Evolutionary conservation across 1,140 invertebrate species (phyloP), one percentile per base, ranked within the genome.

Genomic region (Calycopis cecrops): DNA sequence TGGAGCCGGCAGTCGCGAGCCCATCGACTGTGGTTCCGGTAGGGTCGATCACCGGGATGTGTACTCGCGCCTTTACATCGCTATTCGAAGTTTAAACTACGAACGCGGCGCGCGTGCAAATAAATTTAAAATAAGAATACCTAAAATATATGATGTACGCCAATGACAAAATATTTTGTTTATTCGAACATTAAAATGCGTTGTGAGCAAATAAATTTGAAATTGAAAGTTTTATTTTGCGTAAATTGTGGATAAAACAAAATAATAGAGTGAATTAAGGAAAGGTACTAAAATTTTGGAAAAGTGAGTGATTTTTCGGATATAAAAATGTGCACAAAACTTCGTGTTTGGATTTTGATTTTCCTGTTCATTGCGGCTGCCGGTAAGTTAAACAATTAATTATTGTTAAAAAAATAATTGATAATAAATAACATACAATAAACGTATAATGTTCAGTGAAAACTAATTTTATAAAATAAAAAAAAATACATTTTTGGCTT

Each of bases 11-110:
- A 81, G 79, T 82, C 75, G 71, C 73, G 73, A 67, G 72, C 67
- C 75, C 72, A 81, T 73, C 73, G 73, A 84, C 60, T 84, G 83
- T 86, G 78, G 79, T 84, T 86, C 83, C 83, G 83, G 83, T 86
- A 74, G 83, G 83, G 80, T 84, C 83, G 82, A 83, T 85, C 80
- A 85, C 82, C 71, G 76, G 59, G 44, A 63, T 63, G 76, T 79
- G 72, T 75, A 67, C 67, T 60, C 74, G 67, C 64, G 58, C 71
- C 81, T 76, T 80, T 71, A 78, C 12, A 44, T 48, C 60, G 60
- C 57, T 78, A 75, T 76, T 79, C 65, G 55, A 63, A 74, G 71
- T 61, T 71, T 71, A 57, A 67, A 54, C 65, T 67, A 68, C 67
- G 67, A 57, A 55, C 62, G 62, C 62, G 55, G 38, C 61, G 62